These are phyloP conservation scores for Limnephilus auricula DNA, from an alignment of 2,888 invertebrate species.

Conservation along the genomic window DNA sequence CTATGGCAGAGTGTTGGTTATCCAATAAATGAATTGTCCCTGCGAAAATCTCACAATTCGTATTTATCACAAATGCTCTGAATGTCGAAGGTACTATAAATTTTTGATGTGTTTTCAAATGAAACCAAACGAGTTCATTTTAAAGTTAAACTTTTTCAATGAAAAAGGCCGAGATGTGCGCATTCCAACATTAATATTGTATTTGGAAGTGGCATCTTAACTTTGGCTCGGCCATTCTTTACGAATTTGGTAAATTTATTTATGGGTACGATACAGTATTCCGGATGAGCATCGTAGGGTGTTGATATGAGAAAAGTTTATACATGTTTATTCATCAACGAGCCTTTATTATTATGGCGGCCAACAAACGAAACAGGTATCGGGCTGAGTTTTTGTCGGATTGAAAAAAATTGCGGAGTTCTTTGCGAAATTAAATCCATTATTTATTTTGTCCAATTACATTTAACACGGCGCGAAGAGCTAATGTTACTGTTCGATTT, in stretches of 20 bases:
- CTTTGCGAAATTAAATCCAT: conserved; percentile 39
- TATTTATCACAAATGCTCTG: not conserved
- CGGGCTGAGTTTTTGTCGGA: conserved; percentile 27
- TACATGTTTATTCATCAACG: conserved; percentile 37
- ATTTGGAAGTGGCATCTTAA: conserved; percentile 42
- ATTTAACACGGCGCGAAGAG: conserved; percentile 52
- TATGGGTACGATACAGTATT: conserved; percentile 1
- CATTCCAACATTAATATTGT: conserved; percentile 52
- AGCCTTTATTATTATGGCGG: conserved; percentile 21
- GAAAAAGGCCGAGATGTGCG: conserved; percentile 5
- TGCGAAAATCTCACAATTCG: not conserved
- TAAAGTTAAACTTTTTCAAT: conserved; percentile 49
- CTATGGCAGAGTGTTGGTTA: too few species aligned
- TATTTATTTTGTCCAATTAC: conserved; percentile 59
- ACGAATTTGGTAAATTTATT: conserved; percentile 48
- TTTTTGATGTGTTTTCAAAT: not conserved
- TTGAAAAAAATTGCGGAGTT: conserved; percentile 29
- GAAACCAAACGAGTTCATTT: conserved; percentile 53
- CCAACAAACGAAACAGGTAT: conserved; percentile 8
- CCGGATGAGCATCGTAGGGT: not conserved
- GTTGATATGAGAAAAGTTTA: conserved; percentile 25
- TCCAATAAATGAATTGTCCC: too few species aligned
- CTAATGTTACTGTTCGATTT: not conserved
- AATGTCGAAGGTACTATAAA: not conserved
- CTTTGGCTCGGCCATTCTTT: conserved; percentile 27